Base-by-base conservation (phyloP, 2,888 invertebrate genomes). In the Sinelater perroti region DNA sequence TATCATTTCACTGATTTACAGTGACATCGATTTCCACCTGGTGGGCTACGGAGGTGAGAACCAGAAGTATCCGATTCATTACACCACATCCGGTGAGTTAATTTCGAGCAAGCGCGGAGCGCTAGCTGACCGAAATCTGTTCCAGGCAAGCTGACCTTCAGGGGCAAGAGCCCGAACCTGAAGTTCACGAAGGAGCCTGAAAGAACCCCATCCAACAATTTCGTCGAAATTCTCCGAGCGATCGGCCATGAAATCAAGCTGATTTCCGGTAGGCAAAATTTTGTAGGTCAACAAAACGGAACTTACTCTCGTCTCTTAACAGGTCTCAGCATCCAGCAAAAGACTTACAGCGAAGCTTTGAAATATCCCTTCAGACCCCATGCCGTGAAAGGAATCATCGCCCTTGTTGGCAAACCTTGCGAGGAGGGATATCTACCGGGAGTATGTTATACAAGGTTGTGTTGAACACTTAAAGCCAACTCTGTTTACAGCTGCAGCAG, bases 301-400 rank as follows among this genome's bases (percentile, higher is more conserved):
- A 5, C 3, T 30, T 5, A 30, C 11, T 3, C 30, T 16, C 4
- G 3, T 7, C 1, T 16, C 3, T 16, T 10, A 52, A 51, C 10
- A 53, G 51, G 21, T 8, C 33, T 40, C 16, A 44, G 42, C 1
- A 16, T 18, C 7, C 62, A 67, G 56, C 66, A 72, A n/a, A 78
- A 77, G n/a, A 87, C 89, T 0, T 88, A 90, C 77, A 70, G 79
- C 7, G 81, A 85, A 26, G 83, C 89, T 0, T 70, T 86, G 8
- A 75, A 84, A 1, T 87, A 90, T 77, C 91, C 91, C 0, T 90
- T 90, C 80, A 83, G 94, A 60, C 81, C 89, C 0, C 87, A 87
- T 1, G 90, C 93, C 1, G 83, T 87, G 33, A 93, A 91, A 72
- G 85, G 87, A 46, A 82, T 89, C 61, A 79, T 95, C 68, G 84